phyloP scores from a whole-genome alignment of 1,140 invertebrate species.

The Cotesia glomerata region DNA sequence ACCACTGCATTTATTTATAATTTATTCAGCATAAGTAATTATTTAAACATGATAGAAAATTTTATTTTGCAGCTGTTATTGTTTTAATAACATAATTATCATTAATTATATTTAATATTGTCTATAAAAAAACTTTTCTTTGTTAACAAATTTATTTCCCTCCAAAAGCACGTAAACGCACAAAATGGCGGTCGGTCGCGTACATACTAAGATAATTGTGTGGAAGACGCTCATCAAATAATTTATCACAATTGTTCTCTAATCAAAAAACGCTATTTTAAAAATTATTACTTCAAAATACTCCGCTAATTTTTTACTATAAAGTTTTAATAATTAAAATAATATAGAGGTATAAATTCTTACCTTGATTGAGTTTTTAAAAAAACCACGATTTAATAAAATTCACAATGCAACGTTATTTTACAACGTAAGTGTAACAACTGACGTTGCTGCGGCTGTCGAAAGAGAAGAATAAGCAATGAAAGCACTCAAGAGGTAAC shows the following conservation, averaged over 20 bases:
- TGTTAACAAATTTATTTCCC: constrained; percentile 47
- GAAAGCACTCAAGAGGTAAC: not conserved
- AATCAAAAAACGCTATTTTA: not conserved
- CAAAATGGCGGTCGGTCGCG: constrained; percentile 56
- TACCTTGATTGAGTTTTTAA: constrained; percentile 9
- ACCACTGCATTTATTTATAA: no score
- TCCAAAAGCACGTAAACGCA: constrained; percentile 57
- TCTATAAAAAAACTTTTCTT: not conserved
- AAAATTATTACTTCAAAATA: constrained; percentile 2
- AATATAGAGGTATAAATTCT: not conserved
- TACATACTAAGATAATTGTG: constrained; percentile 41
- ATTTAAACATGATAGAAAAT: no score
- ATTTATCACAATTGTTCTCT: constrained; percentile 11
- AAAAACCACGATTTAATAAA: not conserved
- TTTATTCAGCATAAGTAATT: no score
- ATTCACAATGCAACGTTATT: constrained; percentile 23
- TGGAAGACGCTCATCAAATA: constrained; percentile 38
- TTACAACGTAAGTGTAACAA: constrained; percentile 23
- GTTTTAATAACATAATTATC: not conserved
- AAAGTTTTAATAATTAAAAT: constrained; percentile 3
- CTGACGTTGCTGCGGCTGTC: constrained; percentile 11
- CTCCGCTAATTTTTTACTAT: not conserved
- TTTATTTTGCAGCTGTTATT: no score
- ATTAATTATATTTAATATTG: not conserved
- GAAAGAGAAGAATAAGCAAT: not conserved